A percentile compares a stretch with the other conserved stretches of the same genome.
Conservation (phyloP, 2,888 invertebrate species). For the Sesamia inferens region DNA sequence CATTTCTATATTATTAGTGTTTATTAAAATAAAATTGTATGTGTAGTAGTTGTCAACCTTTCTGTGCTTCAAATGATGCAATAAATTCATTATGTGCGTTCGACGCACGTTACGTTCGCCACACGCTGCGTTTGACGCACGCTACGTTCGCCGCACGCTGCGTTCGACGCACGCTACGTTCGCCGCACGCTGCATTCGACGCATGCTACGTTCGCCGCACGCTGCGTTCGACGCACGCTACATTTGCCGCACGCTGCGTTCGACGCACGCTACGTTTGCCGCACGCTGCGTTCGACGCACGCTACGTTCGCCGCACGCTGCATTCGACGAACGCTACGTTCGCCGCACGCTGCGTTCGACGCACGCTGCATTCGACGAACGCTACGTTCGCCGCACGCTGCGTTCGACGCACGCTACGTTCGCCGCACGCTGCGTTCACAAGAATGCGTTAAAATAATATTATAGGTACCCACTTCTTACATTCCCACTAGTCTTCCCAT, state of each 20-base stretch:
- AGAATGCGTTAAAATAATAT: slow-evolving; percentile 2
- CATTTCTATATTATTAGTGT: slow-evolving; percentile 6
- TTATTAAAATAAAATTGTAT: slow-evolving; percentile 10
- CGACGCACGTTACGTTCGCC: background rate
- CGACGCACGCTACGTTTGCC: background rate
- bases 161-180: no score
- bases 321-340: no score
- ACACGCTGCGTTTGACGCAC: background rate
- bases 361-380: background rate
- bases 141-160: background rate
- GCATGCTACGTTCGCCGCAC: background rate
- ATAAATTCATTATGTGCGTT: background rate
- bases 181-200: no score
- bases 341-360: no score
- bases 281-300: no score
- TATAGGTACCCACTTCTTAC: slow-evolving; percentile 5
- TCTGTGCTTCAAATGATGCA: slow-evolving; percentile 20
- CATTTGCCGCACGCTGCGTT: background rate
- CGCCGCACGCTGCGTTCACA: background rate
- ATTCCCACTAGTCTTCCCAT: slow-evolving; percentile 65
- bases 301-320: no score
- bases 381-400: background rate
- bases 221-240: background rate
- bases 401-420: background rate
- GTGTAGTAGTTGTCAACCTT: slow-evolving; percentile 34